Conservation (phyloP, 2,888 invertebrate species). For the Cantharis lateralis region DNA sequence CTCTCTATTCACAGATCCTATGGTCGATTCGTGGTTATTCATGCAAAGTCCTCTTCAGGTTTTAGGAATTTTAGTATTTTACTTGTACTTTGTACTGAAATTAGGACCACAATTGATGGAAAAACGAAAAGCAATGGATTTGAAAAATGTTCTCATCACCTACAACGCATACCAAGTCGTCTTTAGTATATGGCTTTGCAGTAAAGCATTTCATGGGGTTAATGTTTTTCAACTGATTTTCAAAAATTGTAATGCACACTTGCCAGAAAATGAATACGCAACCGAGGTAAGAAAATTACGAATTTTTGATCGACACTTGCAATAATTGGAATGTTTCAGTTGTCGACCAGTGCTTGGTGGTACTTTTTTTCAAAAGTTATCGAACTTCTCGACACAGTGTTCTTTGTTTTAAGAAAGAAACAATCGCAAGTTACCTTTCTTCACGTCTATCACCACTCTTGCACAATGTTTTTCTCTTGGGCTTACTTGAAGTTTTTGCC, state of each 20-base stretch:
- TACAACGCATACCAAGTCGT: constrained; percentile 91
- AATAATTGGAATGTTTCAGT: constrained; percentile 52
- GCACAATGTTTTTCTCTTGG: constrained; percentile 81
- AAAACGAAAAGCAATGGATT: constrained; percentile 71
- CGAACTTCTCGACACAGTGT: constrained; percentile 80
- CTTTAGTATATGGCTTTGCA: constrained; percentile 76
- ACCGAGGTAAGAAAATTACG: constrained; percentile 28
- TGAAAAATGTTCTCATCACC: constrained; percentile 72
- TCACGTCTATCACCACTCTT: constrained; percentile 86
- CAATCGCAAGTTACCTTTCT: constrained; percentile 85
- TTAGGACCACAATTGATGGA: constrained; percentile 78
- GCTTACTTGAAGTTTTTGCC: constrained; percentile 78
- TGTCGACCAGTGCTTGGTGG: constrained; percentile 72
- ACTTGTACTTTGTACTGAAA: constrained; percentile 75
- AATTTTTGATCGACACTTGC: background rate
- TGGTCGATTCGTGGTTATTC: constrained; percentile 76
- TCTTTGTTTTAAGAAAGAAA: constrained; percentile 90
- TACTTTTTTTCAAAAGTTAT: constrained; percentile 80
- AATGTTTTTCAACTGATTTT: constrained; percentile 13
- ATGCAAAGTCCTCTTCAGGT: constrained; percentile 78
- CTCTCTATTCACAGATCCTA: constrained; percentile 64
- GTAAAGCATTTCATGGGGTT: constrained; percentile 44
- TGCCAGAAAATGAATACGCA: constrained; percentile 18
- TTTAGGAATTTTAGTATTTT: constrained; percentile 65
- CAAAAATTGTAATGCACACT: constrained; percentile 27